Conservation (phyloP, 2,797 vertebrate species). For the Tenualosa ilisha region DNA sequence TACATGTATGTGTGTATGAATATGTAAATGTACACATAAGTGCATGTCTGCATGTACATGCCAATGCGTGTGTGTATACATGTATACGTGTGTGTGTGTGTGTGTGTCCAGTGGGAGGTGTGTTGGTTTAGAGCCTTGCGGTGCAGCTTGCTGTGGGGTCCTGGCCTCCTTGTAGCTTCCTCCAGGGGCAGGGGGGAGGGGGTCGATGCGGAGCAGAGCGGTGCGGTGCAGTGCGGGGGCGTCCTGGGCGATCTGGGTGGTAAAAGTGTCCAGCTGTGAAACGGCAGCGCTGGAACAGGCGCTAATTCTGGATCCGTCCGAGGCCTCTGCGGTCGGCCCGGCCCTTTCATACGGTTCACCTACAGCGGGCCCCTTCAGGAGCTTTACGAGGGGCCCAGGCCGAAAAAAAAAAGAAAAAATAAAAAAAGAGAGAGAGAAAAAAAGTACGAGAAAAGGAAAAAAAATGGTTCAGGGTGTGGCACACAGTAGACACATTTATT, state of each 20-base stretch:
- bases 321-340: slow-evolving; percentile 3
- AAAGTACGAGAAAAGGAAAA: too few relatives aligned
- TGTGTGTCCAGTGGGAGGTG: neutral
- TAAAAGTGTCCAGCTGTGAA: slow-evolving; percentile 48
- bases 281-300: slow-evolving; percentile 32
- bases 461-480: neutral
- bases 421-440: neutral
- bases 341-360: slow-evolving; percentile 12
- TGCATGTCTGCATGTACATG: neutral
- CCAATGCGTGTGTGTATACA: neutral
- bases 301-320: slow-evolving; percentile 3
- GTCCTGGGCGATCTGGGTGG: slow-evolving; percentile 41
- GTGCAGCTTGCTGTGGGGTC: neutral
- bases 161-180: neutral
- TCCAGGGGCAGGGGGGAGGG: too few relatives aligned
- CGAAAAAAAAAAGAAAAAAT: neutral
- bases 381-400: neutral
- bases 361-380: neutral
- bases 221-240: too few relatives aligned
- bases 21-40: too few relatives aligned
- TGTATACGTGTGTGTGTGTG: slow-evolving; percentile 15
- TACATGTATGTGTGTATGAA: neutral
- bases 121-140: neutral
- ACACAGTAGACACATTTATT: neutral
- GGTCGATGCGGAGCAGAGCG: too few relatives aligned